Percentiles rank a stretch among this genome's conserved stretches.
phyloP scores from a whole-genome alignment of 37 sponge, comb jelly and placozoan species.

The Chondrilla cf. caribensis region DNA sequence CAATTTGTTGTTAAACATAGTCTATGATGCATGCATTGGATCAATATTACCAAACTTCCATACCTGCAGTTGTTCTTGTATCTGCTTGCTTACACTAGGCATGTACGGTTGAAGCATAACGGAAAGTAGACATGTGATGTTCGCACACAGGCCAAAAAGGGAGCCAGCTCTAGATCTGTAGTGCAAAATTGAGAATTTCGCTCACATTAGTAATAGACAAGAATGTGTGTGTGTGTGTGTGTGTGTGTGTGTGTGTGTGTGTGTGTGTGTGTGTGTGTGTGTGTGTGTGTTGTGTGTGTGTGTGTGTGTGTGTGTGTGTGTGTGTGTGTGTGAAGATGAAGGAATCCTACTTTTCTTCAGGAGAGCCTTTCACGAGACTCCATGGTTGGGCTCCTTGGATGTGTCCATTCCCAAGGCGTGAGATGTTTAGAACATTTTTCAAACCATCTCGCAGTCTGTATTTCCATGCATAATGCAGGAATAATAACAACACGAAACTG shows the following conservation, averaged over 20 bases:
- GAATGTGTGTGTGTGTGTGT: not conserved
- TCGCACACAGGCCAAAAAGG: slow-evolving; percentile 75
- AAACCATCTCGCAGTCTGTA: slow-evolving; percentile 61
- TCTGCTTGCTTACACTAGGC: slow-evolving; percentile 68
- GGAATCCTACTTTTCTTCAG: not conserved
- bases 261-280: not conserved
- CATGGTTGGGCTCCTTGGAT: slow-evolving; percentile 72
- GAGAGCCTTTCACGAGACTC: slow-evolving; percentile 44
- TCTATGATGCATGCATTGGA: too few species aligned
- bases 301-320: not conserved
- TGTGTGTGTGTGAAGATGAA: too few species aligned
- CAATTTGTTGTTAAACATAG: too few species aligned
- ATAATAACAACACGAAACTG: too few species aligned
- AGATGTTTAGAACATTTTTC: slow-evolving; percentile 50
- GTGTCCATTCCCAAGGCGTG: slow-evolving; percentile 68
- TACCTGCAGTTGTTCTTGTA: slow-evolving; percentile 84
- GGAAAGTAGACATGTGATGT: slow-evolving; percentile 80
- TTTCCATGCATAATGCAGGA: too few species aligned
- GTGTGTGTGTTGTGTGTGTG: too few species aligned
- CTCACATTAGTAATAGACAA: not conserved
- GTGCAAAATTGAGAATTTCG: too few species aligned
- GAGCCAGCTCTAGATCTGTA: slow-evolving; percentile 74
- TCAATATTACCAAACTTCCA: too few species aligned
- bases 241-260: not conserved
- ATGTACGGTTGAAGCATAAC: slow-evolving; percentile 94